Conservation (phyloP, 2,888 invertebrate species). For the Drosophila helvetica region DNA sequence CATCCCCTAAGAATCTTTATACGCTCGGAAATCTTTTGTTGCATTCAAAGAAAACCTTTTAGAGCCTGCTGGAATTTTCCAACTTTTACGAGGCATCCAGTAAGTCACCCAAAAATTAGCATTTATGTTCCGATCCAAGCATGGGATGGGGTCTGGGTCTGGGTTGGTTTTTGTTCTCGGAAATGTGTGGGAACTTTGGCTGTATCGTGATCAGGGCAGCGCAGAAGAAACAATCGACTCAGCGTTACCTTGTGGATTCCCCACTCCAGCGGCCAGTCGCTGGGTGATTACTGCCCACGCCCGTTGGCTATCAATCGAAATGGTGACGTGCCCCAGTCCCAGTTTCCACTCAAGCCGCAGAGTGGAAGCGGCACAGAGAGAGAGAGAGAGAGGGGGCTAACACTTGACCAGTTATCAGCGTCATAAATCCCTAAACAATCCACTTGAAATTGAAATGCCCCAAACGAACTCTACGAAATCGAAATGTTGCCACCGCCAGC, state of each 20-base stretch:
- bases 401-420: conserved; percentile 75
- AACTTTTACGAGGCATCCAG: too few species aligned
- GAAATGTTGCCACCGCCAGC: conserved; percentile 16
- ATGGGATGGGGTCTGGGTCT: neutral
- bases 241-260: conserved; percentile 21
- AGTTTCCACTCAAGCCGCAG: conserved; percentile 26
- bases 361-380: conserved; percentile 14
- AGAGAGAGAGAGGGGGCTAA: conserved; percentile 33
- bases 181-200: conserved; percentile 1
- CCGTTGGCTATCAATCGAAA: conserved; percentile 56
- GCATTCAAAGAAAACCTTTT: too few species aligned
- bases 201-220: neutral
- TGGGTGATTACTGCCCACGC: conserved; percentile 42
- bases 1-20: neutral
- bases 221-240: conserved; percentile 10
- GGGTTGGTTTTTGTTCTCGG: neutral
- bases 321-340: conserved; percentile 60
- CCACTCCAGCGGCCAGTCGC: conserved; percentile 15
- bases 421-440: conserved; percentile 75
- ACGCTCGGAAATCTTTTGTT: neutral
- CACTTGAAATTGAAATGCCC: conserved; percentile 64
- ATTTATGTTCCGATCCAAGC: neutral
- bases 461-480: conserved; percentile 37
- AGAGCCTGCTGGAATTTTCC: too few species aligned
- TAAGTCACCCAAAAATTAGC: neutral